These are phyloP conservation scores for Ophion costatus DNA, from an alignment of 2,888 invertebrate genomes.

Conservation along the genomic window DNA sequence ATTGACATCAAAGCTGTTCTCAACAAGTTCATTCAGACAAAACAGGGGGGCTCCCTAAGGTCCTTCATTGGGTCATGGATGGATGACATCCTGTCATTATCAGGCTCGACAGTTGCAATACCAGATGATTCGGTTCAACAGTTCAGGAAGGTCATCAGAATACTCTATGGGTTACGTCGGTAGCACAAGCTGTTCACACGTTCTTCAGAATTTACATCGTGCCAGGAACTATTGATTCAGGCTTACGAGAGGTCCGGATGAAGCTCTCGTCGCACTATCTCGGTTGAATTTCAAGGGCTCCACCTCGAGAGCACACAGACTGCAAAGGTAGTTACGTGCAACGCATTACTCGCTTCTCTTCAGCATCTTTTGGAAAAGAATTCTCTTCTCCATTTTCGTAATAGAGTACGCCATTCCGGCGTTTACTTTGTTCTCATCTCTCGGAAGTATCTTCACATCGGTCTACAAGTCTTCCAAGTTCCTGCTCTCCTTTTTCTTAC, in stretches of 20 bases:
- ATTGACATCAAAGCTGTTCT: too few species aligned
- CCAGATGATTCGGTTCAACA: too few species aligned
- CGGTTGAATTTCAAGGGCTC: background rate
- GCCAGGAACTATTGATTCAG: background rate
- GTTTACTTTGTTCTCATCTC: background rate
- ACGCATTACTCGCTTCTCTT: background rate
- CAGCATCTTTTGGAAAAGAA: background rate
- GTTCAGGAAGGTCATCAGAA: too few species aligned
- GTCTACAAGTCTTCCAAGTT: background rate
- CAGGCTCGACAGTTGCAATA: too few species aligned
- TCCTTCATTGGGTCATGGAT: too few species aligned
- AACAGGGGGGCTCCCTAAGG: too few species aligned
- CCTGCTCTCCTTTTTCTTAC: background rate
- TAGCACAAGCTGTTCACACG: background rate
- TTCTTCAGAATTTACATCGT: background rate
- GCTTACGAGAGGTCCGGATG: background rate
- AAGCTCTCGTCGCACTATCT: background rate
- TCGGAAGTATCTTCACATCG: background rate
- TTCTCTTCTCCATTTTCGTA: background rate
- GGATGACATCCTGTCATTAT: too few species aligned
- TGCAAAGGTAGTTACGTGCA: background rate
- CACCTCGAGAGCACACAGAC: background rate
- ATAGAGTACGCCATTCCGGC: background rate
- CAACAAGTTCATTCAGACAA: too few species aligned
- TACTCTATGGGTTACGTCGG: too few species aligned